A percentile compares a stretch with the other conserved stretches of the same genome.
phyloP scores from a whole-genome alignment of 2,797 vertebrate genomes.

The Prionace glauca region DNA sequence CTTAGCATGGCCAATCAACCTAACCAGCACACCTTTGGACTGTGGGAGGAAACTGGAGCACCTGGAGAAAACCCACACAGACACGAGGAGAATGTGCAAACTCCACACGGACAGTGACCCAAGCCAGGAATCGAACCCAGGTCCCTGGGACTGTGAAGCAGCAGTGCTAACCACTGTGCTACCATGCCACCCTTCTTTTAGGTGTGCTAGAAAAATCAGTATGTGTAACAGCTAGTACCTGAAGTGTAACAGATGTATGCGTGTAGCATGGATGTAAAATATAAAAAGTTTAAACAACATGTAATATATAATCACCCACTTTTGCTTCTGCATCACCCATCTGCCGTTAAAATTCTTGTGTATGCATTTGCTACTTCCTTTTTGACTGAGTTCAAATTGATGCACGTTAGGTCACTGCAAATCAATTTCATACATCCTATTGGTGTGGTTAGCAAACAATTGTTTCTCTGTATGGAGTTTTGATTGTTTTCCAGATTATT shows the following conservation, averaged over 20 bases:
- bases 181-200: neutral
- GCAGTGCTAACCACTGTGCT: no score
- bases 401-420: neutral
- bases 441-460: neutral
- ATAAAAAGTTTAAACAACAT: neutral
- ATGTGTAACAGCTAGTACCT: neutral
- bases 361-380: neutral
- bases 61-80: no score
- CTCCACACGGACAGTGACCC: no score
- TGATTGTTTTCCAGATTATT: neutral
- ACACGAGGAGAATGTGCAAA: no score
- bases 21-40: no score
- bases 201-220: neutral
- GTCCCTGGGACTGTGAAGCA: no score
- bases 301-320: neutral
- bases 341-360: neutral
- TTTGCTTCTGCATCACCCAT: neutral
- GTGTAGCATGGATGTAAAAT: neutral
- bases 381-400: neutral
- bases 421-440: constrained; percentile 12
- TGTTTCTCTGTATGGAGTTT: neutral
- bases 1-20: no score
- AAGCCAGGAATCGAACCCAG: no score
- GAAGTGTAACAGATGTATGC: neutral
- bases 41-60: no score